Percentiles rank a stretch among this genome's conserved stretches.
phyloP scores from a whole-genome alignment of 2,888 invertebrate species.

The Andrena fulva region DNA sequence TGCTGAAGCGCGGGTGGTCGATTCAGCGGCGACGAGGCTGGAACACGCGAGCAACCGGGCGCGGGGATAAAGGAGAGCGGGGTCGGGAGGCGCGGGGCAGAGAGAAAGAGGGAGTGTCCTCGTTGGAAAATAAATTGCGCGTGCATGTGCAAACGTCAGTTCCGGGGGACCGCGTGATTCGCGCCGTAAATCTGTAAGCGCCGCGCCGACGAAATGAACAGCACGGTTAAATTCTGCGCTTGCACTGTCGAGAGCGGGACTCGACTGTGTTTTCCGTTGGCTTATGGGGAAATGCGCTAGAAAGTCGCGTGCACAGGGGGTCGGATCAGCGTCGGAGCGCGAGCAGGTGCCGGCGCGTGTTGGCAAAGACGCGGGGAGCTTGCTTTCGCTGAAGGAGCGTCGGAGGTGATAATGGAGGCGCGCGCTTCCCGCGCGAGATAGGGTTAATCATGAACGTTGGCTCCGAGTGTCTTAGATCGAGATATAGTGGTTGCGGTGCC shows the following conservation, averaged over 20 bases:
- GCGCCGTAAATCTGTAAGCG: slow-evolving; percentile 64
- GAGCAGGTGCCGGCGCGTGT: background rate
- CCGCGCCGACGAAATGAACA: slow-evolving; percentile 75
- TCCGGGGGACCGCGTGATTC: slow-evolving; percentile 41
- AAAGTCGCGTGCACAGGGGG: background rate
- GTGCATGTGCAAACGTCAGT: slow-evolving; percentile 48
- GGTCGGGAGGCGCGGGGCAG: background rate
- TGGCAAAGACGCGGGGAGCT: background rate
- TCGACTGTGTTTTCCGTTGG: background rate
- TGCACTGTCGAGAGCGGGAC: background rate
- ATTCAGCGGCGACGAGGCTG: slow-evolving; percentile 37
- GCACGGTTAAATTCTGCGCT: slow-evolving; percentile 65
- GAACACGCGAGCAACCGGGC: slow-evolving; percentile 10
- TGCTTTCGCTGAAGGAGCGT: too few species aligned
- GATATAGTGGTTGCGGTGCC: slow-evolving; percentile 5
- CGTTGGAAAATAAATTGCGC: slow-evolving; percentile 61
- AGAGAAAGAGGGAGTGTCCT: slow-evolving; percentile 22
- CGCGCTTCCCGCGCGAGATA: background rate
- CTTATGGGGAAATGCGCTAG: background rate
- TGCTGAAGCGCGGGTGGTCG: slow-evolving; percentile 41
- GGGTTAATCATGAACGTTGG: slow-evolving; percentile 78
- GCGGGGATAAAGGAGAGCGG: too few species aligned
- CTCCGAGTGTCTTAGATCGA: slow-evolving; percentile 46
- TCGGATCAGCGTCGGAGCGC: background rate
- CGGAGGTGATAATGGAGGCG: too few species aligned